These are phyloP conservation scores for Drosophila peninsularis DNA, from an alignment of 2,888 invertebrate genomes.

Conservation along the genomic window DNA sequence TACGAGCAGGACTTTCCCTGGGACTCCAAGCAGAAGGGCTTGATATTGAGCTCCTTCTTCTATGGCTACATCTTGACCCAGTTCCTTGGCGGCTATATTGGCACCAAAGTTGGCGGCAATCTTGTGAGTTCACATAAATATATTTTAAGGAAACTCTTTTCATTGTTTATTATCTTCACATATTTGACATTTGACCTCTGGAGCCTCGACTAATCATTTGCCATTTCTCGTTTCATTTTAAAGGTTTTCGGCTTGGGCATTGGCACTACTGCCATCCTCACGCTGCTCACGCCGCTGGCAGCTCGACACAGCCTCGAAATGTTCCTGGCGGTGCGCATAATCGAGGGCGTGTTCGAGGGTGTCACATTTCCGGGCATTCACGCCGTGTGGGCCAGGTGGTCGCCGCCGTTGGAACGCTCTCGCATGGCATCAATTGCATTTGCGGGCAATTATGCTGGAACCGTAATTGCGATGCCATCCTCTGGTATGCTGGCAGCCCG, in stretches of 20 bases:
- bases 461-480: conserved; percentile 92
- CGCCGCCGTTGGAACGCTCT: conserved; percentile 91
- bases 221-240: conserved; percentile 20
- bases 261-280: conserved; percentile 91
- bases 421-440: conserved; percentile 92
- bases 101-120: conserved; percentile 93
- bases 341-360: conserved; percentile 92
- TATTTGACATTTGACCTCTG: not conserved
- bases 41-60: conserved; percentile 94
- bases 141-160: not conserved
- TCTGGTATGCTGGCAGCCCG: conserved; percentile 90
- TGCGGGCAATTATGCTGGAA: conserved; percentile 94
- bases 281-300: conserved; percentile 91
- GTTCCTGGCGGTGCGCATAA: conserved; percentile 89
- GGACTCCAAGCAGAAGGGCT: conserved; percentile 91
- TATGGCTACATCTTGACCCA: conserved; percentile 95
- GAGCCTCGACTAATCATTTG: not conserved
- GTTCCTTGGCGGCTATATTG: conserved; percentile 93
- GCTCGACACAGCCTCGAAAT: conserved; percentile 89
- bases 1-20: conserved; percentile 92
- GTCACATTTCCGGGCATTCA: conserved; percentile 87
- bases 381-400: conserved; percentile 93
- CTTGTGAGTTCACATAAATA: conserved; percentile 84
- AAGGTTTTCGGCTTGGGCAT: conserved; percentile 91
- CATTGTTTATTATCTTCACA: not conserved